phyloP scores from a whole-genome alignment of 1,140 invertebrate species.

The Holotrichia oblita region DNA sequence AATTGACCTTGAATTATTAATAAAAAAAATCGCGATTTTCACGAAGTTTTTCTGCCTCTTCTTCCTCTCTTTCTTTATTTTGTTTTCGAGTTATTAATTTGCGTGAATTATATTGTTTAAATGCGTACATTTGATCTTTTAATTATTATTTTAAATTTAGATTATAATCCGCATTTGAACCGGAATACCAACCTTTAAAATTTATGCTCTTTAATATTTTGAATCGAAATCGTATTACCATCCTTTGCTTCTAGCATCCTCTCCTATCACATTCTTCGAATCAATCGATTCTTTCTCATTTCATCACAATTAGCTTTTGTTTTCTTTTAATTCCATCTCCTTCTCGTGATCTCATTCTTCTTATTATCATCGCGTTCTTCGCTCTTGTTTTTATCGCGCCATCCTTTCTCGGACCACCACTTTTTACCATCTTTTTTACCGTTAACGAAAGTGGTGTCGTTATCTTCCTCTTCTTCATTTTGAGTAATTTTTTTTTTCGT shows the following conservation, averaged over 20 bases:
- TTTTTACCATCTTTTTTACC: constrained; percentile 60
- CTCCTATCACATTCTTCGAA: not conserved
- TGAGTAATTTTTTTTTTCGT: constrained; percentile 65
- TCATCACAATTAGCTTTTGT: constrained; percentile 5
- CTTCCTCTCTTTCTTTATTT: not conserved
- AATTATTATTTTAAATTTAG: too few relatives aligned
- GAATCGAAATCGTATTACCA: not conserved
- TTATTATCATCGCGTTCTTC: constrained; percentile 78
- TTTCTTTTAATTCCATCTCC: constrained; percentile 72
- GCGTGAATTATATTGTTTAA: constrained; percentile 17
- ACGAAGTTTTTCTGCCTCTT: not conserved
- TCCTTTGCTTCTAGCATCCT: not conserved
- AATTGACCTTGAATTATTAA: not conserved
- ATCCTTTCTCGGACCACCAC: constrained; percentile 58
- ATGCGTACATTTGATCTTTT: constrained; percentile 3
- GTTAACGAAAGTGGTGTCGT: constrained; percentile 55
- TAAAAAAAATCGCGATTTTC: not conserved
- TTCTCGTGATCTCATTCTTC: constrained; percentile 78
- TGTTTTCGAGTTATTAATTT: not conserved
- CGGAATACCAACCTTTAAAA: not conserved
- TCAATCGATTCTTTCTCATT: not conserved
- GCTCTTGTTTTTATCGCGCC: constrained; percentile 68
- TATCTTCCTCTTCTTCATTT: constrained; percentile 65
- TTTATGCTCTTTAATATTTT: constrained; percentile 2
- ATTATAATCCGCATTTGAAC: too few relatives aligned